Evolutionary conservation across 2,113 vertebrate species (phyloP).

Genomic region (Danio rerio): DNA sequence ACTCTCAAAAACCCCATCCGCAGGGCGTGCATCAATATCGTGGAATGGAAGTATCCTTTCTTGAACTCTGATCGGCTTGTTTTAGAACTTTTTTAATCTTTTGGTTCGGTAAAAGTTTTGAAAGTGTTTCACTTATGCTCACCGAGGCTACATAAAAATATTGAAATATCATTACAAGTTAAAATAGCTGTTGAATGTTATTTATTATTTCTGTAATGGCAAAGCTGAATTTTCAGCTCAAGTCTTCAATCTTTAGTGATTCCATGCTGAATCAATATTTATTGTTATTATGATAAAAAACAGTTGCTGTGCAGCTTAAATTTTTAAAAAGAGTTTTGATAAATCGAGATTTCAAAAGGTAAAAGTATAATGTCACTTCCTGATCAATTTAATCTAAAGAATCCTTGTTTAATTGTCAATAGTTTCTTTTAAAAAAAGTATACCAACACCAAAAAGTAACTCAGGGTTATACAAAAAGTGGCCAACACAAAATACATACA

Average conservation of each 20-base stretch:
- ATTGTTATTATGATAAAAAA: background rate
- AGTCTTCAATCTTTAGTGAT: background rate
- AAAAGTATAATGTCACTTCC: too few relatives aligned
- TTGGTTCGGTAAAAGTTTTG: background rate
- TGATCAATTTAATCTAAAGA: too few relatives aligned
- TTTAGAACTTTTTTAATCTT: background rate
- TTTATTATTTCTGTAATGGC: background rate
- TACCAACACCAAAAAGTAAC: too few relatives aligned
- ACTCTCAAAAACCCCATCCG: slow-evolving; percentile 98
- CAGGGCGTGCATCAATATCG: slow-evolving; percentile 98
- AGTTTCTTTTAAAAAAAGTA: too few relatives aligned
- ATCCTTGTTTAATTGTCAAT: too few relatives aligned
- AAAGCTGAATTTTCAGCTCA: background rate
- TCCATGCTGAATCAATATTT: background rate
- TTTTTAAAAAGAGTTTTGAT: too few relatives aligned
- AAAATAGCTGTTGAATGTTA: background rate
- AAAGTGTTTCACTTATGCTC: background rate
- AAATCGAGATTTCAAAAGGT: too few relatives aligned
- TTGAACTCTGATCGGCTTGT: background rate
- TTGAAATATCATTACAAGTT: background rate
- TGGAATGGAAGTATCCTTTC: slow-evolving; percentile 99
- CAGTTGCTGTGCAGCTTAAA: background rate
- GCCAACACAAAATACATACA: too few relatives aligned
- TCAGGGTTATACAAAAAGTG: too few relatives aligned
- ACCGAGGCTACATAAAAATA: background rate